Evolutionary conservation across 2,113 vertebrate species (phyloP), one percentile per base, ranked within the genome.

Genomic region (Boleophthalmus pectinirostris): DNA sequence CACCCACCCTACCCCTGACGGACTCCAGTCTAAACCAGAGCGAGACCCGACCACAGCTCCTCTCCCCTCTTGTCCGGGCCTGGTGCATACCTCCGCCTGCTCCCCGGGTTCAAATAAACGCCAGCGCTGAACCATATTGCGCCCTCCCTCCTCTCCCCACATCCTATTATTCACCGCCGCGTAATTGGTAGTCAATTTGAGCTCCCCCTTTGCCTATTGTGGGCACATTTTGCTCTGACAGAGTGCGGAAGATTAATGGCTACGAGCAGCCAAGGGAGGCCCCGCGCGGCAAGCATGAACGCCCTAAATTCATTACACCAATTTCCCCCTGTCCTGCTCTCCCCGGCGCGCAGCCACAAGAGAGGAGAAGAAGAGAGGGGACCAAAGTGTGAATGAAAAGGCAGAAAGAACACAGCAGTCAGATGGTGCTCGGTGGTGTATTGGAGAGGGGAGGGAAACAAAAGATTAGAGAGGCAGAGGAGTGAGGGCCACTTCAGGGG

Each of bases 131-230:
- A 93, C 93, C 92, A 90, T 91, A 92, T 89, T 92, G 91, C 82
- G 83, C 82, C 85, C 89, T 86, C 83, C 85, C 85, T 82, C 85
- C 79, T 87, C 86, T 89, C 86, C 79, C 86, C 90, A 84, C 85
- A 91, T 92, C 91, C 90, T 92, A 18, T 93, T 93, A 94, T 94
- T 94, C 94, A 94, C 93, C 93, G 92, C 86, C 93, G 91, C 93
- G 92, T 94, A 94, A 94, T 94, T 94, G 94, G 94, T 93, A 94
- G 94, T 94, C 93, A 94, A 94, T 94, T 94, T 92, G 91, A 92
- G 91, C 93, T 92, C 93, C 93, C 94, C 92, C 93, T 93, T 89
- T 89, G 89, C 91, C 92, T 91, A 93, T 94, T 94, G 93, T 94
- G 92, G 89, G 86, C 92, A 91, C 91, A 93, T 94, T 94, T 93